A percentile compares a stretch with the other conserved stretches of the same genome.
Evolutionary conservation across 2,888 invertebrate species (phyloP).

Genomic region (Clivina fossor): DNA sequence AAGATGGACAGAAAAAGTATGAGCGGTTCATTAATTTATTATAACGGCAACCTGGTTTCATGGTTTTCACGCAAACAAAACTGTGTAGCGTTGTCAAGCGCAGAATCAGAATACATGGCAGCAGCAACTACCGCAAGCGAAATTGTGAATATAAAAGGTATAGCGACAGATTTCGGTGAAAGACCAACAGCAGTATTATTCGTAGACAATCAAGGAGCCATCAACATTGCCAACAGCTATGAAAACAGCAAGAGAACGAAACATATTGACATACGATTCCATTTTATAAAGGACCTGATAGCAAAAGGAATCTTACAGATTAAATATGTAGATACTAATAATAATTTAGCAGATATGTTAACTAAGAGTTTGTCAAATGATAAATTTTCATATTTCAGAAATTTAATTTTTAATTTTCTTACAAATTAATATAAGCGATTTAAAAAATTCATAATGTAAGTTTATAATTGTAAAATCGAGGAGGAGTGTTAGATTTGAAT

Average conservation of each 20-base stretch:
- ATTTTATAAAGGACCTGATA: constrained; percentile 29
- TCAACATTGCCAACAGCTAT: constrained; percentile 11
- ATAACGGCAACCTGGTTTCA: constrained; percentile 27
- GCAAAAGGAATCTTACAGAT: not conserved
- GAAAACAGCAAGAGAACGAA: constrained; percentile 29
- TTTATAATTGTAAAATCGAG: no score
- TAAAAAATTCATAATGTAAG: no score
- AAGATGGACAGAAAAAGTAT: constrained; percentile 31
- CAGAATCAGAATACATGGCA: constrained; percentile 36
- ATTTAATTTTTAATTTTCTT: no score
- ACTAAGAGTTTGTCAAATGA: no score
- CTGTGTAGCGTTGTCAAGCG: constrained; percentile 33
- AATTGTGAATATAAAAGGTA: constrained; percentile 28
- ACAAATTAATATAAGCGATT: no score
- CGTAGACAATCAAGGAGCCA: constrained; percentile 21
- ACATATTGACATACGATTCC: constrained; percentile 27
- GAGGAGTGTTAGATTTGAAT: no score
- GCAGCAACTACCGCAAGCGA: constrained; percentile 22
- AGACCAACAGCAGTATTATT: not conserved
- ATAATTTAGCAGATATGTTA: constrained; percentile 35
- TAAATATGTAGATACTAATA: constrained; percentile 17
- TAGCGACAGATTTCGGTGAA: constrained; percentile 13
- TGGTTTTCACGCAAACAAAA: constrained; percentile 35
- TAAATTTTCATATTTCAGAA: no score
- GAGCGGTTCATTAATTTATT: constrained; percentile 27